Percentiles rank a stretch among this genome's conserved stretches.
phyloP scores from a whole-genome alignment of 2,113 vertebrate genomes.

The Aptenodytes forsteri region DNA sequence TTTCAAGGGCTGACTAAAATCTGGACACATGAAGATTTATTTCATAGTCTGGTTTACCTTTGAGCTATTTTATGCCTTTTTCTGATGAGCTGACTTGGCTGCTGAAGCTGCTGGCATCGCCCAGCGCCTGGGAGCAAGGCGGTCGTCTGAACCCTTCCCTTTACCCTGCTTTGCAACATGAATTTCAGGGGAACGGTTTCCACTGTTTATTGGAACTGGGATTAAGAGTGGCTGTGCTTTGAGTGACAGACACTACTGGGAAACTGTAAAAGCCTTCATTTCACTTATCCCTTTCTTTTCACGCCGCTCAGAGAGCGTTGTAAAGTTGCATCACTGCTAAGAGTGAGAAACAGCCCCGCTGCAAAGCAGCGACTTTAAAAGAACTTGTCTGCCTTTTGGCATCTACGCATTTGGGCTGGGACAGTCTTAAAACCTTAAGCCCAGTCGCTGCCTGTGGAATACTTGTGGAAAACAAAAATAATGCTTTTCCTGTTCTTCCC shows the following conservation, averaged over 20 bases:
- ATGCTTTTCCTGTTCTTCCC: not conserved
- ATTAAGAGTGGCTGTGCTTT: conserved; percentile 25
- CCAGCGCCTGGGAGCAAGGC: not conserved
- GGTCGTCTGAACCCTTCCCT: not conserved
- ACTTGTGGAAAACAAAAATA: not conserved
- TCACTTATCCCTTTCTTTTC: not conserved
- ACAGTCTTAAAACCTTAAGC: not conserved
- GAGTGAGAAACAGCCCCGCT: not conserved
- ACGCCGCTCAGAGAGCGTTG: not conserved
- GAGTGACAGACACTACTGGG: conserved; percentile 10
- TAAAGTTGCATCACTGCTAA: not conserved
- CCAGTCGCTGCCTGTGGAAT: not conserved
- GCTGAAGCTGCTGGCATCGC: not conserved
- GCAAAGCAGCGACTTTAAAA: not conserved
- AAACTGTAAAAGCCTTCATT: conserved; percentile 12
- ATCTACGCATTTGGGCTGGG: not conserved
- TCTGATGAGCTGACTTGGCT: not conserved
- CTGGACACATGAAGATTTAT: not conserved
- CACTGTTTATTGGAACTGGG: conserved; percentile 1
- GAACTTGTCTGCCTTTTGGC: not conserved
- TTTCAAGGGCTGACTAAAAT: not conserved
- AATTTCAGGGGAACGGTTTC: not conserved
- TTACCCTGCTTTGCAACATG: not conserved
- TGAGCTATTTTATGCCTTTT: not conserved
- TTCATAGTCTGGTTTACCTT: not conserved